phyloP scores from a whole-genome alignment of 2,888 invertebrate species.

The Onthophagus sagittarius region DNA sequence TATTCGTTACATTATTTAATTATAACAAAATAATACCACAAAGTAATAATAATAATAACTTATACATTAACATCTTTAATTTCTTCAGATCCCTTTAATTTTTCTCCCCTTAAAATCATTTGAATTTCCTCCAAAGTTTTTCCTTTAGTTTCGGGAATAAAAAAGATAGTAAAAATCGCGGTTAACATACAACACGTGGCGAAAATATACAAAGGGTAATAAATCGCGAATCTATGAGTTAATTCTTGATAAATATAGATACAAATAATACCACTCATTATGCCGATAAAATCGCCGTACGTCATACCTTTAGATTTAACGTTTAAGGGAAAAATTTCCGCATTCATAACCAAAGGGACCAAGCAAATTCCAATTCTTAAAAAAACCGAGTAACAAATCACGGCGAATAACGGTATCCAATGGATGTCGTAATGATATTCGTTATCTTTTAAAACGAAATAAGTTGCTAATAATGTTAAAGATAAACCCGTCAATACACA shows the following conservation, averaged over 20 bases:
- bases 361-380: constrained; percentile 45
- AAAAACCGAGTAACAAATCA: constrained; percentile 41
- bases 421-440: constrained; percentile 30
- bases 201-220: constrained; percentile 43
- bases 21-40: too few relatives aligned
- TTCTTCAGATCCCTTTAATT: constrained; percentile 4
- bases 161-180: constrained; percentile 40
- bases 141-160: constrained; percentile 45
- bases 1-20: too few relatives aligned
- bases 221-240: constrained; percentile 36
- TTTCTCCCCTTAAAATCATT: constrained; percentile 40
- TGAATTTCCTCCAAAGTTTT: constrained; percentile 46
- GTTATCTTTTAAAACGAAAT: constrained; percentile 40
- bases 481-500: constrained; percentile 40
- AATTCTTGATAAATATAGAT: constrained; percentile 40
- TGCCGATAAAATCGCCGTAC: constrained; percentile 42
- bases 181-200: constrained; percentile 38
- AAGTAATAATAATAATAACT: background rate
- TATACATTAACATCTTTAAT: background rate
- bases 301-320: constrained; percentile 47
- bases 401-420: constrained; percentile 43
- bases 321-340: constrained; percentile 45
- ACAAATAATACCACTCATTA: constrained; percentile 38
- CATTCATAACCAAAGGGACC: constrained; percentile 45
- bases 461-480: constrained; percentile 39